Conservation (phyloP, 2,113 vertebrate species). For the Athene noctua region DNA sequence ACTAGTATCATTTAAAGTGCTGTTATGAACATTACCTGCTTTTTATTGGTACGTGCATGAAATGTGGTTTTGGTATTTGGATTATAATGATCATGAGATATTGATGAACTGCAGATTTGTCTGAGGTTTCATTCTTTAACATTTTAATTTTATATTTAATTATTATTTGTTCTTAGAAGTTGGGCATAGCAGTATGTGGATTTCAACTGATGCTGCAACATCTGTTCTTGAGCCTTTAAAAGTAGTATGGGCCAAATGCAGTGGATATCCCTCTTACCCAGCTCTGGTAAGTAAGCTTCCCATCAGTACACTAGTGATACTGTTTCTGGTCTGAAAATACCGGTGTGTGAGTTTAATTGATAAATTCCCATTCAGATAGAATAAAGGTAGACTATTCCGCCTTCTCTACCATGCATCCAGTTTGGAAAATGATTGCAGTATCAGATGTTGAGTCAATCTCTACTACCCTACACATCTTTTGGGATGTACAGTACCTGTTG, state of each 20-base stretch:
- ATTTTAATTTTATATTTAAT: neutral
- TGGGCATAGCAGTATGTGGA: conserved; percentile 96
- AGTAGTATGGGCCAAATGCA: conserved; percentile 99
- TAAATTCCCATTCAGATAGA: neutral
- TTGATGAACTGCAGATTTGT: neutral
- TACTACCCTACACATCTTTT: neutral
- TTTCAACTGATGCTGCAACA: conserved; percentile 88
- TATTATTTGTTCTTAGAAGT: conserved; percentile 83
- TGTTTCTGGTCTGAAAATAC: neutral
- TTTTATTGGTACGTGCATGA: neutral
- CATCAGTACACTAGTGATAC: too few relatives aligned
- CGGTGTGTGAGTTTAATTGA: accelerated
- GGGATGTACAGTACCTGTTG: neutral
- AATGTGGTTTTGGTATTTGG: neutral
- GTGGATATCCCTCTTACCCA: conserved; percentile 97
- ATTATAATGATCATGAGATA: neutral
- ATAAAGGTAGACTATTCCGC: neutral
- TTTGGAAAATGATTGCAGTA: neutral
- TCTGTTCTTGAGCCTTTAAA: conserved; percentile 95
- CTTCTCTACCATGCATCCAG: neutral
- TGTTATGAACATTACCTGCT: neutral
- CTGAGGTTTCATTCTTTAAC: neutral
- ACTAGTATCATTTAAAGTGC: neutral
- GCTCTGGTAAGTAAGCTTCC: conserved; percentile 89
- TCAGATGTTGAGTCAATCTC: neutral